Conservation (phyloP, 2,113 vertebrate species). For the Barnardius zonarius region DNA sequence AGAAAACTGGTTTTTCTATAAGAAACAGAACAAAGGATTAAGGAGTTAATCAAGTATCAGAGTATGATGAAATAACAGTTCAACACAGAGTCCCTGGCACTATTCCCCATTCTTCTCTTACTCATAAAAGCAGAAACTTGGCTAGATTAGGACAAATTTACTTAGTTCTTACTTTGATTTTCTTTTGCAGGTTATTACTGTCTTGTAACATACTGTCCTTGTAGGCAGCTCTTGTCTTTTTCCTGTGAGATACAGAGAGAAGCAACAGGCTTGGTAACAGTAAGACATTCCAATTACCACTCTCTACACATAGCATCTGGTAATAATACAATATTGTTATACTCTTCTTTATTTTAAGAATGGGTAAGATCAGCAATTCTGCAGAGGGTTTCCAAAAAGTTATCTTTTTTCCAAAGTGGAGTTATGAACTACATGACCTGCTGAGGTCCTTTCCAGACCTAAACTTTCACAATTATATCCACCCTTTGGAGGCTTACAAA, state of each 20-base stretch:
- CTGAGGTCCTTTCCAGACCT: background rate
- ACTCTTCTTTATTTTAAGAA: conserved; percentile 1
- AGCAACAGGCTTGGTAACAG: background rate
- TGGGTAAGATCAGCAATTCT: background rate
- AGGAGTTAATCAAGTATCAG: background rate
- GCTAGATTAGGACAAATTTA: background rate
- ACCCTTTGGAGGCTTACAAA: background rate
- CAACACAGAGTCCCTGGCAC: background rate
- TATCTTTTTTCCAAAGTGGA: background rate
- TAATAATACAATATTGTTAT: conserved; percentile 7
- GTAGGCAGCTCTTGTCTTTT: background rate
- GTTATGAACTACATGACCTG: background rate
- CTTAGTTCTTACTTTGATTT: background rate
- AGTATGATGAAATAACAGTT: background rate
- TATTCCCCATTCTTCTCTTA: background rate
- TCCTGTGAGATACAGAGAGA: background rate
- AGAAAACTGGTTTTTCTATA: background rate
- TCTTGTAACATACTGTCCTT: background rate
- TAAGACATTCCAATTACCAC: background rate
- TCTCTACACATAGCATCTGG: background rate
- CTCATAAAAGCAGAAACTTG: background rate
- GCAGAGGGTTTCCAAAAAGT: background rate
- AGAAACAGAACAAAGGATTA: background rate
- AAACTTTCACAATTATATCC: background rate
- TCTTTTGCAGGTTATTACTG: background rate